A percentile compares a stretch with the other conserved stretches of the same genome.
Conservation (phyloP, 2,797 vertebrate genomes). For the Propithecus perrieri region DNA sequence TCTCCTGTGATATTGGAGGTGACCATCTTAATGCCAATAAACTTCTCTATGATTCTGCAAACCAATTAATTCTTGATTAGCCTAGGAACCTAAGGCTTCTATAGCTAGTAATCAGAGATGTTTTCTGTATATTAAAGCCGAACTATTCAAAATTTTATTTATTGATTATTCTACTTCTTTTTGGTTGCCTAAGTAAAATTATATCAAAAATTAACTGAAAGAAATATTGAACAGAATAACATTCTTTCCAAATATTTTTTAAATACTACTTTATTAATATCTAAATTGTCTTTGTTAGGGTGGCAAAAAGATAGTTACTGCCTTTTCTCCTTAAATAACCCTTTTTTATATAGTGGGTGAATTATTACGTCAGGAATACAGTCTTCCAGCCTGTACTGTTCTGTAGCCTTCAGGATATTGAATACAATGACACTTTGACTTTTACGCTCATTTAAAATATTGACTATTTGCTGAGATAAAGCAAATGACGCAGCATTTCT, state of each 20-base stretch:
- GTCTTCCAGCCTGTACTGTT: background rate
- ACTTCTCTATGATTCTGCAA: background rate
- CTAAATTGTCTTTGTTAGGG: background rate
- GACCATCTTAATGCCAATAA: background rate
- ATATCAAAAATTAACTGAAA: background rate
- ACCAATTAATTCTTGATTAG: background rate
- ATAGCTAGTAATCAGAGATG: background rate
- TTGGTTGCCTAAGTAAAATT: background rate
- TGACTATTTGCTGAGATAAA: slow-evolving; percentile 52
- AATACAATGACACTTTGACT: background rate
- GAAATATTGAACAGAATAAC: background rate
- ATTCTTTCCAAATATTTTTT: background rate
- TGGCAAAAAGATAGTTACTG: background rate
- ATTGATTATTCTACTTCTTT: background rate
- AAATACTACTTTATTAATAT: background rate
- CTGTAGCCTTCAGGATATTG: background rate
- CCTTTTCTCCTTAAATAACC: background rate
- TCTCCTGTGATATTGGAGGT: background rate
- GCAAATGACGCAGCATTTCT: background rate
- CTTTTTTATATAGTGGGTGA: background rate
- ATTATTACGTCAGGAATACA: background rate
- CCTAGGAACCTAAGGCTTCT: background rate
- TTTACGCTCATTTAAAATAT: slow-evolving; percentile 22
- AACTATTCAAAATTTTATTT: background rate
- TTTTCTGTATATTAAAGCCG: background rate